Evolutionary conservation across 2,113 vertebrate species (phyloP), one percentile per base, ranked within the genome.

Genomic region (Scopus umbretta): DNA sequence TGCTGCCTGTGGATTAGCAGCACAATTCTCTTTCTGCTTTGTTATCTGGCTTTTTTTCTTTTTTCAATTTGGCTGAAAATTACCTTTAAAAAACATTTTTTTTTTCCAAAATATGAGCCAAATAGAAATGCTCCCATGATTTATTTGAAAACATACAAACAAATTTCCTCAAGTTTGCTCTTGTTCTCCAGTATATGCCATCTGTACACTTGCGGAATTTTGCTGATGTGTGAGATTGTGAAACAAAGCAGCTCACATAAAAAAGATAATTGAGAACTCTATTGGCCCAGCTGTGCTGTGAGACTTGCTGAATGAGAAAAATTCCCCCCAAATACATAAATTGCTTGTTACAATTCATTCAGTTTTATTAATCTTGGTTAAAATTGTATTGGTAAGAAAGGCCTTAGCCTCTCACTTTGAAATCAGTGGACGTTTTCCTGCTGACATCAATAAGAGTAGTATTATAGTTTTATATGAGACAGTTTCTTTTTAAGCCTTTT

Each of bases 221-320:
- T 91, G 94, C 95, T 96, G 95, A 95, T 90, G 50, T 91, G 42
- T 72, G 76, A 87, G 78, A 80, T 7, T 38, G 83, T 80, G 66
- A 85, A 91, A 92, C 91, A 87, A 87, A 95, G 74, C 66, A 81
- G 80, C 58, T 91, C 58, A 32, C 83, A 94, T 95, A 92, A 96
- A 92, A 94, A 72, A 91, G 89, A 68, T 94, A 95, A 92, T 92
- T 94, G 88, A 91, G 83, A 92, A 45, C 27, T 53, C 88, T 55
- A 11, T 45, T 84, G 80, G 73, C 65, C 86, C 92, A 95, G 92
- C 92, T 97, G 96, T 86, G 71, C 94, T 80, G 61, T 34, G 70
- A 88, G 84, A 94, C 89, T 94, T 95, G 92, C 94, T 95, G 94
- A 96, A 91, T 94, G 66, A 5, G 30, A 91, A 86, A 80, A 90